Percentiles rank a stretch among this genome's conserved stretches.
These are phyloP conservation scores for Psittacula echo DNA, from an alignment of 2,797 vertebrate genomes.

Conservation along the genomic window DNA sequence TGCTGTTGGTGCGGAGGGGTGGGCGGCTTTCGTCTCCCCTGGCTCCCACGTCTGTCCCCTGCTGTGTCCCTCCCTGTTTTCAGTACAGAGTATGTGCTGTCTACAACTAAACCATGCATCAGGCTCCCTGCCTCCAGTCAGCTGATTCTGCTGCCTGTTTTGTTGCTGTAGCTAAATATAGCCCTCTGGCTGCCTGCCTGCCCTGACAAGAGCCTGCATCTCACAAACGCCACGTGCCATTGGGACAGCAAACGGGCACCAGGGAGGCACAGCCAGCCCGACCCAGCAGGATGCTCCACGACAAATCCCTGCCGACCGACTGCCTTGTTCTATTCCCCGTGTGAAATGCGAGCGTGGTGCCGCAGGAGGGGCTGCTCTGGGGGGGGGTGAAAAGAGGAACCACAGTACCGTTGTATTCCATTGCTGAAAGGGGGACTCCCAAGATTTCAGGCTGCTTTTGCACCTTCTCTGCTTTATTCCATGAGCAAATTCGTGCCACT, in stretches of 20 bases:
- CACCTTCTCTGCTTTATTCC: neutral
- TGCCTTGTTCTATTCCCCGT: fast-evolving
- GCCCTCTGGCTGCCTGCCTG: conserved; percentile 46
- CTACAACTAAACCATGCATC: conserved; percentile 32
- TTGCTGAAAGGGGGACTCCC: neutral
- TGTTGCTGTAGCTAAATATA: conserved; percentile 73
- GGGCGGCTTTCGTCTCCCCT: neutral
- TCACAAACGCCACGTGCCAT: neutral
- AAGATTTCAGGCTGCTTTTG: neutral
- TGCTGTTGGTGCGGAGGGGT: neutral
- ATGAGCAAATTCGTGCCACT: neutral
- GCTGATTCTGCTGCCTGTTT: conserved; percentile 68
- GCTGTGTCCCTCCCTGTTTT: neutral
- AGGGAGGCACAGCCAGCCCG: neutral
- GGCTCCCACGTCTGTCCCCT: neutral
- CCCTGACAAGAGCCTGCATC: neutral
- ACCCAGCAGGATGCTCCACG: fast-evolving
- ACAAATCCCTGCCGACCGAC: neutral
- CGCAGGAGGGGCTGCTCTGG: neutral
- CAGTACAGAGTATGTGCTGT: conserved; percentile 15
- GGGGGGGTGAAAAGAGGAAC: neutral
- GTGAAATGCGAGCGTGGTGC: fast-evolving
- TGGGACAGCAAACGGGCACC: neutral
- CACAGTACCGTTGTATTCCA: fast-evolving
- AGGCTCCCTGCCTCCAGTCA: conserved; percentile 68